These are phyloP conservation scores for Linyphia triangularis DNA, from an alignment of 2,888 invertebrate genomes.

Conservation along the genomic window DNA sequence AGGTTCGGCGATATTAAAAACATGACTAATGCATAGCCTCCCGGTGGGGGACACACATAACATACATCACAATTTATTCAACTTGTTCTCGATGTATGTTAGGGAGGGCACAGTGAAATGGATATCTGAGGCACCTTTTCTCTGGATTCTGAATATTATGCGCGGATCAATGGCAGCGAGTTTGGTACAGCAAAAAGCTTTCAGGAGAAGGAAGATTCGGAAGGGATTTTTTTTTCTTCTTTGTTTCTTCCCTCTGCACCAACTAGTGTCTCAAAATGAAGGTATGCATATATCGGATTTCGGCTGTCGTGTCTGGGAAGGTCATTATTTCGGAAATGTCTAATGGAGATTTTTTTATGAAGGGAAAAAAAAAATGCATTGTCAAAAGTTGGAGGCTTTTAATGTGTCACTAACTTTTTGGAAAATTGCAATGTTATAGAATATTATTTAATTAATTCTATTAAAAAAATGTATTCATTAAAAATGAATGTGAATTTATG, in stretches of 20 bases:
- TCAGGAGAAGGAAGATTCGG: background rate
- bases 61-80: conserved; percentile 59
- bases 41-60: conserved; percentile 12
- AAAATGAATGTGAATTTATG: too few relatives aligned
- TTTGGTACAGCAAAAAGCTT: conserved; percentile 54
- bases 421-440: too few relatives aligned
- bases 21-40: conserved; percentile 43
- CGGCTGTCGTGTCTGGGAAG: too few relatives aligned
- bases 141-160: conserved; percentile 9
- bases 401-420: too few relatives aligned
- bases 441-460: too few relatives aligned
- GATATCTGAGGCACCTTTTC: background rate
- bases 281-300: conserved; percentile 41
- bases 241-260: background rate
- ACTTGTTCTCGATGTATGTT: background rate
- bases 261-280: conserved; percentile 23
- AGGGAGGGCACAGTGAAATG: background rate
- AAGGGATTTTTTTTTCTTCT: background rate
- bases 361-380: too few relatives aligned
- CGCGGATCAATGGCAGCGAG: conserved; percentile 5
- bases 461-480: too few relatives aligned
- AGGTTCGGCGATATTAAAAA: conserved; percentile 44
- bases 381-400: too few relatives aligned
- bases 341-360: too few relatives aligned
- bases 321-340: too few relatives aligned